Percentiles rank a stretch among this genome's conserved stretches.
These are phyloP conservation scores for Argyresthia albistria DNA, from an alignment of 2,888 invertebrate species.

Conservation along the genomic window DNA sequence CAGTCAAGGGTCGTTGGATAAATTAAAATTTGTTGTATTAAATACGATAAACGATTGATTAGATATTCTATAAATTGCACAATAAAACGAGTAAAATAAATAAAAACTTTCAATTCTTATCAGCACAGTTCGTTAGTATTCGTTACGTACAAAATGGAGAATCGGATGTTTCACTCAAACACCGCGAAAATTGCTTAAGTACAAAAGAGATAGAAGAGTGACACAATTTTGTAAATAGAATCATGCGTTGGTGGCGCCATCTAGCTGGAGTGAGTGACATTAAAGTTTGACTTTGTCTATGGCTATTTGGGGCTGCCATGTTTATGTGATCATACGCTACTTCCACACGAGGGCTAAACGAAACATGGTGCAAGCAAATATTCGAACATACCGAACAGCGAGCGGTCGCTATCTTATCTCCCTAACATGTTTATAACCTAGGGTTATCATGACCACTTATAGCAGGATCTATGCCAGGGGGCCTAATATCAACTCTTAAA, in stretches of 20 bases:
- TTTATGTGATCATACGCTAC: too few species aligned
- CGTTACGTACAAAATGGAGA: slow-evolving; percentile 61
- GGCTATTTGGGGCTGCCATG: slow-evolving; percentile 9
- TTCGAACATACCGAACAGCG: too few species aligned
- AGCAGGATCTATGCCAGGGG: too few species aligned
- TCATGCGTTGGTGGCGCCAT: slow-evolving; percentile 35
- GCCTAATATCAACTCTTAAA: too few species aligned
- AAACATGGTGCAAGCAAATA: too few species aligned
- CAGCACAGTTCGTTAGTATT: slow-evolving; percentile 65
- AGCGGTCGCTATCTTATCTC: too few species aligned
- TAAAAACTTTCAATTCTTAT: slow-evolving; percentile 42
- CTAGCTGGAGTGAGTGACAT: slow-evolving; percentile 33
- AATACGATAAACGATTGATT: slow-evolving; percentile 1
- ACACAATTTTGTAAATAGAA: slow-evolving; percentile 35
- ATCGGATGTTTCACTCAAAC: slow-evolving; percentile 25
- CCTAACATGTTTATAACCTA: too few species aligned
- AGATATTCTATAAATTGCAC: slow-evolving; percentile 36
- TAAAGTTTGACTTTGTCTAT: slow-evolving; percentile 27
- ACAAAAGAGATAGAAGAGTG: slow-evolving; percentile 30
- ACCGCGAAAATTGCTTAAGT: slow-evolving; percentile 7
- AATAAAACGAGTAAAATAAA: slow-evolving; percentile 32
- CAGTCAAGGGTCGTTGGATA: slow-evolving; percentile 7
- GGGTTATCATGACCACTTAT: too few species aligned
- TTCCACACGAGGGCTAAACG: too few species aligned
- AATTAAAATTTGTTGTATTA: slow-evolving; percentile 18